Percentiles rank a stretch among this genome's conserved stretches.
phyloP scores from a whole-genome alignment of 2,113 vertebrate species.

The Canis aureus region DNA sequence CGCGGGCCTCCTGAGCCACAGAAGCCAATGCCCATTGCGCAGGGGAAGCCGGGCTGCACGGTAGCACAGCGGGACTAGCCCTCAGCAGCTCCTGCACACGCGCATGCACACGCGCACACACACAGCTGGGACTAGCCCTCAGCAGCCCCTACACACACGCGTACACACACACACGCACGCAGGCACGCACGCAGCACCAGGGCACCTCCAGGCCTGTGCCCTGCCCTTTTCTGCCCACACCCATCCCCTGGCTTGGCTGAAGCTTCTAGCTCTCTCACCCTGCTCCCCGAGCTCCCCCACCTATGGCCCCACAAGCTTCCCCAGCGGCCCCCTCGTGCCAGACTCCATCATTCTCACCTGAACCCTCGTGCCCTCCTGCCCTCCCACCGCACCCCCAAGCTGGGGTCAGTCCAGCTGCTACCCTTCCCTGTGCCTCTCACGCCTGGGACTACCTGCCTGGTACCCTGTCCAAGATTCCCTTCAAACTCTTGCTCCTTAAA shows the following conservation, averaged over 20 bases:
- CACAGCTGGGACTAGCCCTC: not conserved
- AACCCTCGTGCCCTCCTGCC: not conserved
- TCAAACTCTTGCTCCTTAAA: not conserved
- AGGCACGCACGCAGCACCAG: not conserved
- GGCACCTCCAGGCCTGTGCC: not conserved
- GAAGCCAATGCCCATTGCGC: not conserved
- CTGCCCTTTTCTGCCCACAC: not conserved
- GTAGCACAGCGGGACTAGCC: not conserved
- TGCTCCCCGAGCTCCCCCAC: not conserved
- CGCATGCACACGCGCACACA: too few relatives aligned
- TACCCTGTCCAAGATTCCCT: not conserved
- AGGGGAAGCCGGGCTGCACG: not conserved
- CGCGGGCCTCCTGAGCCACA: not conserved
- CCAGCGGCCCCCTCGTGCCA: not conserved
- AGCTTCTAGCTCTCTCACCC: not conserved
- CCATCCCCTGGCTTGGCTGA: not conserved
- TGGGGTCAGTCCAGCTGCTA: not conserved
- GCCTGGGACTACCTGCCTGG: not conserved
- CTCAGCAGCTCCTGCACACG: rapidly evolving
- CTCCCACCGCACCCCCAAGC: not conserved
- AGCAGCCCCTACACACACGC: too few relatives aligned
- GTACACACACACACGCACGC: rapidly evolving
- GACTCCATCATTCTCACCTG: not conserved
- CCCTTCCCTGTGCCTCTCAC: not conserved
- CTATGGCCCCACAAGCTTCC: not conserved